These are phyloP conservation scores for Arrhopalites spinosus DNA, from an alignment of 2,888 invertebrate species.

Conservation along the genomic window DNA sequence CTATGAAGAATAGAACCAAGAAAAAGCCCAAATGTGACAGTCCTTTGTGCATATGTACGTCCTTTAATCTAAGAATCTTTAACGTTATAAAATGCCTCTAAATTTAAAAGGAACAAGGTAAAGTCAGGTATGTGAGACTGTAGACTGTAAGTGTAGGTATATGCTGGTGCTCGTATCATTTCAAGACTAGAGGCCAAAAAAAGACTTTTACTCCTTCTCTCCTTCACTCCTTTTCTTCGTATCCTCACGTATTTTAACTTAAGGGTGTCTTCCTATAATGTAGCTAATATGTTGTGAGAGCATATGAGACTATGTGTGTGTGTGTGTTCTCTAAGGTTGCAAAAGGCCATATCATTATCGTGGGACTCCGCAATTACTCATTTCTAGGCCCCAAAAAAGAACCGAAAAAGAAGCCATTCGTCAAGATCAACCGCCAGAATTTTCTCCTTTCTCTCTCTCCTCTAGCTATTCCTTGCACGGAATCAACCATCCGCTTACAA, in stretches of 20 bases:
- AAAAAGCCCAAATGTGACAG: no score
- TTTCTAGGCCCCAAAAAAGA: slow-evolving; percentile 48
- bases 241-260: no score
- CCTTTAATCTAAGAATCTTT: no score
- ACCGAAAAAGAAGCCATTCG: slow-evolving; percentile 54
- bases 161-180: not conserved
- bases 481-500: not conserved
- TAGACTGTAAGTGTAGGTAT: not conserved
- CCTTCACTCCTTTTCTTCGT: not conserved
- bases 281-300: no score
- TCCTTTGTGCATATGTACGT: no score
- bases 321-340: no score
- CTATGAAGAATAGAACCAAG: no score
- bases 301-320: no score
- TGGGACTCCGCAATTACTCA: slow-evolving; percentile 53
- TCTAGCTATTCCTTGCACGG: slow-evolving; percentile 1
- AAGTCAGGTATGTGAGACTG: no score
- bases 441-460: slow-evolving; percentile 2
- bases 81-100: no score
- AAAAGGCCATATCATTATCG: slow-evolving; percentile 51
- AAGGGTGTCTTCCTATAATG: not conserved
- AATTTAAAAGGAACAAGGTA: no score
- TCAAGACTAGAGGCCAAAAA: not conserved
- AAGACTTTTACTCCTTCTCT: not conserved
- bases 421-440: slow-evolving; percentile 51